Base-by-base conservation (phyloP, 1,140 invertebrate genomes). In the Aphaenogaster rudis region DNA sequence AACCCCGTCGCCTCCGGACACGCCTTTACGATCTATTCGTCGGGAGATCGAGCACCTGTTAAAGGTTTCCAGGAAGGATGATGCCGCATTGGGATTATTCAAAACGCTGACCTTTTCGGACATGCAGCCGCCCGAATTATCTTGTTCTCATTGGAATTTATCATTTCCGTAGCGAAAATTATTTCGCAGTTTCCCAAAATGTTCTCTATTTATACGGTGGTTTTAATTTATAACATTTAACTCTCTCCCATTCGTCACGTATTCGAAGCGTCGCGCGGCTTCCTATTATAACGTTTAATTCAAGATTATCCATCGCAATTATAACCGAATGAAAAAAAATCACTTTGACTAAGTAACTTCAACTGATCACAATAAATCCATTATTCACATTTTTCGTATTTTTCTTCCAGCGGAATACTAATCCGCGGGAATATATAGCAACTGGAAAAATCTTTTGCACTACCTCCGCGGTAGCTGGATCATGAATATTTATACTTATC, bases 1-100 rank as follows among this genome's bases (percentile, higher is more conserved):
- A 92, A 92, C 85, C 81, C 76, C 45, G 39, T 42, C 63, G 67
- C 67, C 66, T 63, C 36, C 42, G 36, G 82, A 81, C 88, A 86
- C 87, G 82, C 87, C 84, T 92, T 88, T 89, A 88, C 90, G 86
- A 91, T 87, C 85, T 72, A 74, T 86, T 91, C 87, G 81, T 89
- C 80, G 88, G 61, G 88, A 93, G 93, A 93, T 93, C 87, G 92
- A 93, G 92, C 88, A 93, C 88, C 91, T 91, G 92, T 92, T 92
- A 91, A 91, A 81, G 86, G 48, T 21, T 76, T 48, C 74, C 17
- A 59, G 59, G 28, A 67, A 88, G 81, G 64, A 77, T 72, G 67
- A 84, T 74, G 50, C 52, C 79, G 69, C 59, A 61, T 88, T 77
- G 88, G 88, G 88, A 88, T 88, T 72, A 52, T 76, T 86, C 80